Evolutionary conservation across 2,113 vertebrate genomes (phyloP), one percentile per base, ranked within the genome.

Genomic region (Glaucidium brasilianum): DNA sequence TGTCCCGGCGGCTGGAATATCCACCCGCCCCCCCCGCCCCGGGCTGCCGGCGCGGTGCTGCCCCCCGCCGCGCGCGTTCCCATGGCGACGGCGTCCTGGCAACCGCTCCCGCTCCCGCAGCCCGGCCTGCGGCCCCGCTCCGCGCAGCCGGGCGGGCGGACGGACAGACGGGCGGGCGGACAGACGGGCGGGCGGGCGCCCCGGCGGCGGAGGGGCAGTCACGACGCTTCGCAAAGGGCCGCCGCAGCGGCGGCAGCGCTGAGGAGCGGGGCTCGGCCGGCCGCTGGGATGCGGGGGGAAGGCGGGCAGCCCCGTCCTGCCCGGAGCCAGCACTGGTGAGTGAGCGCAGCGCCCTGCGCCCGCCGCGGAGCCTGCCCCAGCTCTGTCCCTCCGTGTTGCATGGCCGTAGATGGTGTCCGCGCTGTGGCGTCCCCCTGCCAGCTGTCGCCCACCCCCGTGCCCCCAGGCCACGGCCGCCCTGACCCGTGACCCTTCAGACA

Each of bases 71-170:
- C 60, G 90, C 94, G 41, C 64, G 95, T 97, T 92, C 60, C 96
- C 89, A 96, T 97, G 88, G 94, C 17, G 95, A 97, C 96, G 75
- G 97, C 96, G 95, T 97, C 96, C 95, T 96, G 96, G 97, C 97
- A 97, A 96, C 97, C 6, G 86, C 93, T 81, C 88, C 85, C 85
- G 87, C 95, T 91, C 88, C 94, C 47, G 82, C 95, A 90, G 69
- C 76, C 92, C 78, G 90, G 94, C 92, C 75, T 52, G 92, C 78
- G 92, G 91, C 86, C 67, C 52, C 32, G 49, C 66, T 15, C 72
- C 85, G n/a, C 85, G 68, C 78, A 79, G 71, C 82, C 75, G 82
- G 45, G 19, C 47, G 23, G 58, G 34, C 15, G 45, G 58, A 19
- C 32, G 32, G 69, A 50, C 71, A 53, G 68, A 60, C 76, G 78